Conservation (phyloP, 2,113 vertebrate genomes). For the Mandrillus leucophaeus region DNA sequence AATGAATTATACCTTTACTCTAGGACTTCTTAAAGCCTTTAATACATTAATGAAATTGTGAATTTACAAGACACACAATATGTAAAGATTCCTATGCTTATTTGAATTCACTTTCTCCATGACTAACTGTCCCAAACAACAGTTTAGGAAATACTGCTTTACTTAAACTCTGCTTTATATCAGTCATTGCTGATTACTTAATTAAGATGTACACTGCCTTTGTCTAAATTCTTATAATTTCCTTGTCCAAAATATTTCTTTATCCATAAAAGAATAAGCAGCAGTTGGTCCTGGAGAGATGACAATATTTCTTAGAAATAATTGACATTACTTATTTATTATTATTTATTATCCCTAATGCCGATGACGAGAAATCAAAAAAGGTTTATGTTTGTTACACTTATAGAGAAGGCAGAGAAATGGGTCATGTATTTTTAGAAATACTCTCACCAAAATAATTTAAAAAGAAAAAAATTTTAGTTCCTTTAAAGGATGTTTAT, state of each 20-base stretch:
- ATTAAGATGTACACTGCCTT: not conserved
- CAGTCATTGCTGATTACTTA: not conserved
- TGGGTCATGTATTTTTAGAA: not conserved
- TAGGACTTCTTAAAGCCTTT: not conserved
- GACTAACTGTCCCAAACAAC: not conserved
- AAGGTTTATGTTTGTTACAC: not conserved
- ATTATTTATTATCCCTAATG: conserved; percentile 45
- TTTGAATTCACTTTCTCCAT: conserved; percentile 34
- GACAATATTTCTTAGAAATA: conserved; percentile 13
- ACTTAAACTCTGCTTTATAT: conserved; percentile 30
- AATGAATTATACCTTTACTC: not conserved
- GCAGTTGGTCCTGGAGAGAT: not conserved
- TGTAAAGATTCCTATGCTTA: conserved; percentile 10
- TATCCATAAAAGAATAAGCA: not conserved
- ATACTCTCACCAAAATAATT: not conserved
- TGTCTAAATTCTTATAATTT: conserved; percentile 20
- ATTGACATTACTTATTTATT: not conserved
- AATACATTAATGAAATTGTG: conserved; percentile 18
- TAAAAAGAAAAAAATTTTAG: not conserved
- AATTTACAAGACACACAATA: conserved; percentile 3
- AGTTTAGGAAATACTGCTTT: conserved; percentile 9
- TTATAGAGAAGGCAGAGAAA: conserved; percentile 40
- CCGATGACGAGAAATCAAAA: not conserved
- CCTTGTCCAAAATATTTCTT: not conserved
- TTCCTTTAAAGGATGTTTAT: conserved; percentile 28